phyloP scores from a whole-genome alignment of 2,113 vertebrate genomes.

The Ammodytes marinus region DNA sequence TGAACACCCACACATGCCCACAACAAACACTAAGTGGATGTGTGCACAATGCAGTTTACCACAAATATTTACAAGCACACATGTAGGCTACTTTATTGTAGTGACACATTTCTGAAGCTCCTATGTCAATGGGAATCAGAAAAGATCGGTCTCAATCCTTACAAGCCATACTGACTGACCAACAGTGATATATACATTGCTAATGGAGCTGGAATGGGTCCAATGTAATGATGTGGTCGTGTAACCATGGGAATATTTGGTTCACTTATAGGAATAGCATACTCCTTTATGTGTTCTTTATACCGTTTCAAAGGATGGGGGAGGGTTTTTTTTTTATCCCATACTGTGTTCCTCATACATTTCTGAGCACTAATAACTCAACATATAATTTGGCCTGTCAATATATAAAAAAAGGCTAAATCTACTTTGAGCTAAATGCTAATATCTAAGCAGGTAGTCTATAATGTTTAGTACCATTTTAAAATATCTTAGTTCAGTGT shows the following conservation, averaged over 20 bases:
- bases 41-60: conserved; percentile 41
- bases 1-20: conserved; percentile 50
- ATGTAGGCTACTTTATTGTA: conserved; percentile 55
- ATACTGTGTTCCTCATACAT: not conserved
- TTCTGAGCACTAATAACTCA: not conserved
- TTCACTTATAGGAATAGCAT: conserved; percentile 6
- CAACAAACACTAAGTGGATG: conserved; percentile 50
- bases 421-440: not conserved
- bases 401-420: not conserved
- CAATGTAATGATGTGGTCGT: conserved; percentile 38
- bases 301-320: not conserved
- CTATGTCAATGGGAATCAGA: conserved; percentile 24
- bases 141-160: conserved; percentile 31
- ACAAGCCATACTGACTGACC: conserved; percentile 40
- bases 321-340: not conserved
- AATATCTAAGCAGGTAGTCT: not conserved
- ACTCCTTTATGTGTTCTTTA: not conserved
- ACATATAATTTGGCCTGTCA: not conserved
- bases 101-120: conserved; percentile 39
- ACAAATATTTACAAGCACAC: conserved; percentile 72
- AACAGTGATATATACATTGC: conserved; percentile 24
- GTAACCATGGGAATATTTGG: conserved; percentile 18
- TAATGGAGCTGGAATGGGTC: conserved; percentile 45
- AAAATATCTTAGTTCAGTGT: not conserved
- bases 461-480: not conserved